These are phyloP conservation scores for Amblyjoppa proteus DNA, from an alignment of 2,888 invertebrate species.

Conservation along the genomic window DNA sequence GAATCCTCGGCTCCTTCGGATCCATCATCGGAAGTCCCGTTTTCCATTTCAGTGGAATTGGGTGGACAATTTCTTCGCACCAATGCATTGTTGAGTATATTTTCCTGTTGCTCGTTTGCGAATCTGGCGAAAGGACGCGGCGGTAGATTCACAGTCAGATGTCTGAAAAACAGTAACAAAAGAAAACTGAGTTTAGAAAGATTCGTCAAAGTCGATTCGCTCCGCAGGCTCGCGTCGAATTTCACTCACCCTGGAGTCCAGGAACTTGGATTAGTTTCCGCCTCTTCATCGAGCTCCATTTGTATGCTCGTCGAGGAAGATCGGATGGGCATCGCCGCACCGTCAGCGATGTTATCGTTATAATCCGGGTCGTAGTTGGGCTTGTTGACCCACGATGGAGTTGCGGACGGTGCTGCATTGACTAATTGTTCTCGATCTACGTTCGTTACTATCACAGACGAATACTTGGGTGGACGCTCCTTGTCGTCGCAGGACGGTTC, in stretches of 20 bases:
- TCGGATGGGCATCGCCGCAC: conserved; percentile 50
- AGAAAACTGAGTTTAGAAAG: background rate
- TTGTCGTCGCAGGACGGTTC: conserved; percentile 52
- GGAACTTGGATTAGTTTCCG: conserved; percentile 74
- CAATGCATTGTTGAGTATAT: conserved; percentile 72
- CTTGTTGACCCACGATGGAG: conserved; percentile 74
- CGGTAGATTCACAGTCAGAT: conserved; percentile 72
- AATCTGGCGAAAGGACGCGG: conserved; percentile 72
- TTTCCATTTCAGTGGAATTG: conserved; percentile 58
- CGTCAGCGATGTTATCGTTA: conserved; percentile 64
- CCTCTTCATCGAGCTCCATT: conserved; percentile 68
- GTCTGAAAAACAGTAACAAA: conserved; percentile 70
- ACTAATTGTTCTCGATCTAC: conserved; percentile 75
- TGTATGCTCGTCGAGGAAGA: conserved; percentile 47
- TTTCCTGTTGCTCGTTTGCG: conserved; percentile 75
- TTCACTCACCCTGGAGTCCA: conserved; percentile 78
- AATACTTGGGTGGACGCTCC: conserved; percentile 66
- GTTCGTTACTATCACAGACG: conserved; percentile 71
- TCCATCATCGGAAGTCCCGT: conserved; percentile 47
- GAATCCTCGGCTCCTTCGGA: conserved; percentile 43
- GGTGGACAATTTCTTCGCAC: conserved; percentile 68
- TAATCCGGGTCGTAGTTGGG: conserved; percentile 74
- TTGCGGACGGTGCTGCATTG: conserved; percentile 67
- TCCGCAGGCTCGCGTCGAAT: background rate
- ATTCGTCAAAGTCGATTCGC: background rate